These are phyloP conservation scores for Thunnus albacares DNA, from an alignment of 2,797 vertebrate genomes.

Conservation along the genomic window DNA sequence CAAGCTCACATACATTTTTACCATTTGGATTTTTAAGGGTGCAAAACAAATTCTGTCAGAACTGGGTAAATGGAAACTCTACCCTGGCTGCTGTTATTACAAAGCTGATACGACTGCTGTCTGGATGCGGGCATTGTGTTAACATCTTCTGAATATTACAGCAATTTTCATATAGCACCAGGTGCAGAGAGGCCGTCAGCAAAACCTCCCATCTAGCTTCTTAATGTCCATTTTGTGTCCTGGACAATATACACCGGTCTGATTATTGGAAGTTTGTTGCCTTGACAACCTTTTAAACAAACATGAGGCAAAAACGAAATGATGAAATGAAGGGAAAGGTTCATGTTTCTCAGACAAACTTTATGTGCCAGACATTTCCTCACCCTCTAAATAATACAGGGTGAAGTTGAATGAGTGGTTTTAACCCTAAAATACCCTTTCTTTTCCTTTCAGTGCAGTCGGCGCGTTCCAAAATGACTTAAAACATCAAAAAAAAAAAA, in stretches of 20 bases:
- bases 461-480: constrained; percentile 48
- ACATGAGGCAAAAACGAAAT: constrained; percentile 32
- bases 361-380: constrained; percentile 4
- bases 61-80: constrained; percentile 35
- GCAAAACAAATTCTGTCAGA: constrained; percentile 62
- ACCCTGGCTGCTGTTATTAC: constrained; percentile 29
- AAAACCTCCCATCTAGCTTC: constrained; percentile 61
- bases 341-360: constrained; percentile 41
- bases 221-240: constrained; percentile 59
- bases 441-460: constrained; percentile 68
- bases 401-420: constrained; percentile 37
- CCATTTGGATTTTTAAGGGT: constrained; percentile 72
- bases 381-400: constrained; percentile 6
- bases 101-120: constrained; percentile 45
- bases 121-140: constrained; percentile 20
- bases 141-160: constrained; percentile 69
- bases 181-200: constrained; percentile 71
- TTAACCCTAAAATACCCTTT: constrained; percentile 57
- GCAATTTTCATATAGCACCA: constrained; percentile 81
- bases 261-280: constrained; percentile 64
- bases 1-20: constrained; percentile 76
- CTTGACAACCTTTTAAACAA: constrained; percentile 65
- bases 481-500: constrained; percentile 13
- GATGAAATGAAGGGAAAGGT: constrained; percentile 46
- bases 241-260: constrained; percentile 59